Evolutionary conservation across 2,113 vertebrate species (phyloP).

Genomic region (Xenopus laevis): DNA sequence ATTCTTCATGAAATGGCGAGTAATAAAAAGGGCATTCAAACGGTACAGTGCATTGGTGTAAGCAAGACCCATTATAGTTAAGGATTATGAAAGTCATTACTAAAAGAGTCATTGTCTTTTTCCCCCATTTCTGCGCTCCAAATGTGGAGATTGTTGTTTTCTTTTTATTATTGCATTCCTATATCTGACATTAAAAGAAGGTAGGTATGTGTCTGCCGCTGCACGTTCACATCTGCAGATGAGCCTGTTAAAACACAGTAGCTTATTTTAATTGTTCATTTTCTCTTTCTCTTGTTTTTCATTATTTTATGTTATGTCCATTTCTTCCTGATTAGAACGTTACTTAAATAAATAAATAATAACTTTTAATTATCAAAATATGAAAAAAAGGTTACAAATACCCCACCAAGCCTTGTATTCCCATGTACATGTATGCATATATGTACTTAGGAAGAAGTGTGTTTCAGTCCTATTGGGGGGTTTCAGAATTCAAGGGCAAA

Average conservation of each 20-base stretch:
- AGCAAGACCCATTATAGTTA: slow-evolving; percentile 66
- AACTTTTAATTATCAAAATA: too few relatives aligned
- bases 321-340: slow-evolving; percentile 54
- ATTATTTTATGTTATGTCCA: slow-evolving; percentile 57
- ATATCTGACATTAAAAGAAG: slow-evolving; percentile 91
- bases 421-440: slow-evolving; percentile 1
- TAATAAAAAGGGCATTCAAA: slow-evolving; percentile 41
- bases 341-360: slow-evolving; percentile 59
- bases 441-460: neutral
- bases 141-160: slow-evolving; percentile 95
- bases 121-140: slow-evolving; percentile 86
- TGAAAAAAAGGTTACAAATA: neutral
- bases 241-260: slow-evolving; percentile 96
- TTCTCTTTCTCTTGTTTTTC: slow-evolving; percentile 54
- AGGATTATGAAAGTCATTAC: slow-evolving; percentile 82
- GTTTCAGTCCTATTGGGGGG: too few relatives aligned
- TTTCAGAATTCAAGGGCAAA: too few relatives aligned
- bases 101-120: slow-evolving; percentile 93
- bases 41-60: slow-evolving; percentile 55
- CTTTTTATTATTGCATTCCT: slow-evolving; percentile 93
- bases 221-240: slow-evolving; percentile 96
- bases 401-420: neutral
- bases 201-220: slow-evolving; percentile 94
- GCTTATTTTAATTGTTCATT: slow-evolving; percentile 93
- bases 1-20: slow-evolving; percentile 10